Evolutionary conservation across 2,113 vertebrate genomes (phyloP).

Genomic region (Passer montanus): DNA sequence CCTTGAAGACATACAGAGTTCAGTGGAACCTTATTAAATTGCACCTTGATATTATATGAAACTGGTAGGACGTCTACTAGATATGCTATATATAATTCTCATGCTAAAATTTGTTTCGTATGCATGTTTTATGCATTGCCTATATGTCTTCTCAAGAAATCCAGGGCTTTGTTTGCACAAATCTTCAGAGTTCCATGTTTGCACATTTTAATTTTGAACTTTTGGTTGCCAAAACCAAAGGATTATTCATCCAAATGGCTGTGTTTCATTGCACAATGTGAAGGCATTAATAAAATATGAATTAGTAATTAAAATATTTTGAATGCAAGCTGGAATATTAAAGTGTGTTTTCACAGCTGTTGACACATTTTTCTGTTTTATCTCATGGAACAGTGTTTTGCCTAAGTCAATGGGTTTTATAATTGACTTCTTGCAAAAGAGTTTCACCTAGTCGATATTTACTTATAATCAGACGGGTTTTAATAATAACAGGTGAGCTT

Average conservation of each 20-base stretch:
- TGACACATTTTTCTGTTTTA: background rate
- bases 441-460: background rate
- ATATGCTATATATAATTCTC: background rate
- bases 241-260: background rate
- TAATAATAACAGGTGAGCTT: background rate
- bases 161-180: background rate
- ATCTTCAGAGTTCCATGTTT: background rate
- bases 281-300: background rate
- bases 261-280: background rate
- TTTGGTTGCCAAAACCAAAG: background rate
- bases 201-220: background rate
- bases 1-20: background rate
- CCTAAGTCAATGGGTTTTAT: background rate
- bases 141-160: background rate
- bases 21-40: background rate
- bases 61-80: background rate
- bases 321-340: background rate
- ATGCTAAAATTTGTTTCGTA: background rate
- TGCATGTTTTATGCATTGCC: background rate
- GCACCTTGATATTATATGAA: background rate
- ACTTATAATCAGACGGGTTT: background rate
- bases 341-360: background rate
- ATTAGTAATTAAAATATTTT: background rate
- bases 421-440: background rate
- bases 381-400: background rate